Percentiles rank a stretch among this genome's conserved stretches.
These are phyloP conservation scores for Brenthis ino DNA, from an alignment of 2,888 invertebrate species.

Conservation along the genomic window DNA sequence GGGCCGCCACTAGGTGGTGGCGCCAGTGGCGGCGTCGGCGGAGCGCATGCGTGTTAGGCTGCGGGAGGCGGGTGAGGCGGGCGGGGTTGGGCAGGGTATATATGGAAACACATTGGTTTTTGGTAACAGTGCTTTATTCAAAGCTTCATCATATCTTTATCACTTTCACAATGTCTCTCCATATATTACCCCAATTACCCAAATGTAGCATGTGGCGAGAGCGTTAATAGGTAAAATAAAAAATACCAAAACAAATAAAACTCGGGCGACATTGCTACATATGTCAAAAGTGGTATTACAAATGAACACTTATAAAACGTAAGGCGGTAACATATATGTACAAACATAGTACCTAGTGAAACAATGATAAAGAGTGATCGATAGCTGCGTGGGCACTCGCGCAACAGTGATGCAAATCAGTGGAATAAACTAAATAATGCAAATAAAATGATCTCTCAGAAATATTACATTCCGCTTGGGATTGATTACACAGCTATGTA, in stretches of 20 bases:
- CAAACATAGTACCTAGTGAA: conserved; percentile 78
- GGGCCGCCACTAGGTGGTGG: background rate
- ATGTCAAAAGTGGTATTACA: conserved; percentile 84
- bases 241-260: conserved; percentile 69
- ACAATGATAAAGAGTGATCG: conserved; percentile 76
- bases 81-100: conserved; percentile 70
- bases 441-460: conserved; percentile 59
- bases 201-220: conserved; percentile 82
- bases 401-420: conserved; percentile 44
- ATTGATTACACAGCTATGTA: conserved; percentile 40
- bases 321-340: conserved; percentile 81
- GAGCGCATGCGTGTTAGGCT: conserved; percentile 43
- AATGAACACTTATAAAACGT: conserved; percentile 80
- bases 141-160: conserved; percentile 83
- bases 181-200: conserved; percentile 86
- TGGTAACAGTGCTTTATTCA: conserved; percentile 87
- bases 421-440: conserved; percentile 51
- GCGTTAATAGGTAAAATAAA: conserved; percentile 69
- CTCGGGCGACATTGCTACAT: conserved; percentile 82
- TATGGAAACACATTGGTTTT: conserved; percentile 87
- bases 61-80: conserved; percentile 12
- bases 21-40: conserved; percentile 19
- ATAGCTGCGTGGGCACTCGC: conserved; percentile 59
- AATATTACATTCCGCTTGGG: conserved; percentile 48
- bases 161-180: conserved; percentile 86